These are phyloP conservation scores for Molanna angustata DNA, from an alignment of 2,888 invertebrate genomes.

Conservation along the genomic window DNA sequence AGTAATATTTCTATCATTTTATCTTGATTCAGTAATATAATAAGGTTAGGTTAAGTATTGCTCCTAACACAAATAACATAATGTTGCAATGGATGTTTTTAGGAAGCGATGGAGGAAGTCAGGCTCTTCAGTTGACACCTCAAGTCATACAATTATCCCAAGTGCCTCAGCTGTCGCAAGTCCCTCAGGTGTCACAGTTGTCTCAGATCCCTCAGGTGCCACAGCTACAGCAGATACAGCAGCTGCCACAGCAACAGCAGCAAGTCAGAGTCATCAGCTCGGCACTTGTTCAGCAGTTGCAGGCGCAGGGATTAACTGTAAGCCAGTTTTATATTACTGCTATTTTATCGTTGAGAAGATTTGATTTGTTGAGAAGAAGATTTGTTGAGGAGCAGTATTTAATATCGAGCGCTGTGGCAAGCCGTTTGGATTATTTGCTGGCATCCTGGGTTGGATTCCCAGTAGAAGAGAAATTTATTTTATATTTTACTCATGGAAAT, in stretches of 20 bases:
- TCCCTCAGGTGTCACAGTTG: conserved; percentile 30
- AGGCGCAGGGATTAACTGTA: conserved; percentile 54
- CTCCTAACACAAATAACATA: neutral
- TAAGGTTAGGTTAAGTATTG: neutral
- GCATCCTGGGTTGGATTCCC: too few species aligned
- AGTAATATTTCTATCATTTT: too few species aligned
- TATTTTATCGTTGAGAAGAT: too few species aligned
- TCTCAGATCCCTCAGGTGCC: conserved; percentile 47
- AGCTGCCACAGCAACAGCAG: conserved; percentile 54
- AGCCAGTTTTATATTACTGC: conserved; percentile 35
- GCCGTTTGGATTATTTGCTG: too few species aligned
- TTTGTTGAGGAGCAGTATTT: too few species aligned
- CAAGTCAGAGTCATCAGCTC: conserved; percentile 59
- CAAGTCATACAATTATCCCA: conserved; percentile 36
- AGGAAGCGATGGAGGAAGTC: conserved; percentile 18
- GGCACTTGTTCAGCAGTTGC: conserved; percentile 57
- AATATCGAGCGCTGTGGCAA: too few species aligned
- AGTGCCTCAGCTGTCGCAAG: conserved; percentile 15
- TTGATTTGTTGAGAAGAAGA: too few species aligned
- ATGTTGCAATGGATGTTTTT: conserved; percentile 1
- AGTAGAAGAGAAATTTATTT: too few species aligned
- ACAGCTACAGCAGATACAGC: conserved; percentile 48
- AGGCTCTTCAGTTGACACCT: conserved; percentile 13
- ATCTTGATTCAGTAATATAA: too few species aligned
- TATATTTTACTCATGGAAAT: too few species aligned